Evolutionary conservation across 2,888 invertebrate genomes (phyloP), one percentile per base, ranked within the genome.

Genomic region (Synergus laeviventris): DNA sequence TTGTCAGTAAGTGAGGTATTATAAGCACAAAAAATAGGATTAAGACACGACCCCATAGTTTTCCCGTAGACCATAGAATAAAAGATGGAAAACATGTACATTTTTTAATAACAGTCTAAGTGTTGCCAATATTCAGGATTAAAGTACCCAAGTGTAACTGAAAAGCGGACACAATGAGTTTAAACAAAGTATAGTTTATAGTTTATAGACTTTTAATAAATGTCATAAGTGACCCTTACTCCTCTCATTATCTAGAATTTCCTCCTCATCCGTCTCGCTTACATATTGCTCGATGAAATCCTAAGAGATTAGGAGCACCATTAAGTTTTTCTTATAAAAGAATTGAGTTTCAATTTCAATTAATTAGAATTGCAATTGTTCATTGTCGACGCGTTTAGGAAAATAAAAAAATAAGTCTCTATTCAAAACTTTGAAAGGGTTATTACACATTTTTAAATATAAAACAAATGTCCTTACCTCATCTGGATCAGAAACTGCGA

Each of bases 401-500:
- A 12, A 21, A 64, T 21, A 42, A 64, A 64, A 7, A 14, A 21
- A 5, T 18, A 5, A 1, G 11, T 39, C 5, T n/a, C 11, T 42
- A 7, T 38, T 2, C 18, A 21, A 21, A 54, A 59, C n/a, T 24
- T 74, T 16, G 36, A 73, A 24, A 54, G 14, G 11, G 18, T 18
- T 16, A 49, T 54, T 38, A 73, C 9, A 42, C 7, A n/a, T 18
- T 73, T 31, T 73, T 24, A n/a, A 38, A 21, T 16, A n/a, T 14
- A 42, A 64, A 64, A 7, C 0, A 14, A 42, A 64, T 64, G 1
- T 66, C 12, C 84, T 91, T 92, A 95, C 96, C 93, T 97, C 97
- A 81, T 96, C 95, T 74, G 95, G 93, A 87, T 96, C 96, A 0
- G 96, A 96, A 78, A 97, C 93, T 1, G 97, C 95, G 91, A 98